A percentile compares a stretch with the other conserved stretches of the same genome.
These are phyloP conservation scores for Pteruthius melanotis DNA, from an alignment of 2,113 vertebrate species.

Conservation along the genomic window DNA sequence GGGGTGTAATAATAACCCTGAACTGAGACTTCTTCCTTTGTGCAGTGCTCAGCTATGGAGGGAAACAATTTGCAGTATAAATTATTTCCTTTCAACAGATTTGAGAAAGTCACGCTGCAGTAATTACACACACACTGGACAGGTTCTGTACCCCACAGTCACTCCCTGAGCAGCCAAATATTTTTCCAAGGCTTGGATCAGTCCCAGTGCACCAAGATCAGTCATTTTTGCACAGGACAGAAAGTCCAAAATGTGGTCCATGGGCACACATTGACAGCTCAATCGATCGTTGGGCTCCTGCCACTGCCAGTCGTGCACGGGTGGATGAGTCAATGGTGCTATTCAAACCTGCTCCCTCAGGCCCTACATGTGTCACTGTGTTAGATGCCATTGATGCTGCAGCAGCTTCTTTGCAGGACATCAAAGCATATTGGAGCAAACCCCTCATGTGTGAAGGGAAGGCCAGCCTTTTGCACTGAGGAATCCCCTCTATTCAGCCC, in stretches of 20 bases:
- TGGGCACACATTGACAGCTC: not conserved
- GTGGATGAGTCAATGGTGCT: not conserved
- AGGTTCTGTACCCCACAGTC: rapidly evolving
- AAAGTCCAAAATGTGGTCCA: not conserved
- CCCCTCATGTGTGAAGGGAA: constrained; percentile 50
- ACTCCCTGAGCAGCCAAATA: not conserved
- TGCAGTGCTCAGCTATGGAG: not conserved
- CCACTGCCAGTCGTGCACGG: not conserved
- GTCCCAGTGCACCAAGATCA: rapidly evolving
- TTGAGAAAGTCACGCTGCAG: not conserved
- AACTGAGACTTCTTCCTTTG: not conserved
- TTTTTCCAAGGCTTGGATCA: not conserved
- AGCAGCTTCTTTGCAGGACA: constrained; percentile 36
- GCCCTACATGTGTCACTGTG: constrained; percentile 21
- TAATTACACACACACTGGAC: not conserved
- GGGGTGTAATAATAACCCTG: not conserved
- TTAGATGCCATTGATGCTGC: constrained; percentile 13
- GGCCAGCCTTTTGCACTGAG: not conserved
- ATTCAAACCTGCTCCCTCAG: constrained; percentile 6
- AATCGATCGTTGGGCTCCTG: not conserved
- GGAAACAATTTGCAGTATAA: not conserved
- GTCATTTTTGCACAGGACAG: not conserved
- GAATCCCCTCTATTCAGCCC: not conserved
- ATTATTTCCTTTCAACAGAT: not conserved
- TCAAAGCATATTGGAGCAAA: constrained; percentile 46